Percentiles rank a stretch among this genome's conserved stretches.
phyloP scores from a whole-genome alignment of 2,113 vertebrate species.

The Amazona guildingii region DNA sequence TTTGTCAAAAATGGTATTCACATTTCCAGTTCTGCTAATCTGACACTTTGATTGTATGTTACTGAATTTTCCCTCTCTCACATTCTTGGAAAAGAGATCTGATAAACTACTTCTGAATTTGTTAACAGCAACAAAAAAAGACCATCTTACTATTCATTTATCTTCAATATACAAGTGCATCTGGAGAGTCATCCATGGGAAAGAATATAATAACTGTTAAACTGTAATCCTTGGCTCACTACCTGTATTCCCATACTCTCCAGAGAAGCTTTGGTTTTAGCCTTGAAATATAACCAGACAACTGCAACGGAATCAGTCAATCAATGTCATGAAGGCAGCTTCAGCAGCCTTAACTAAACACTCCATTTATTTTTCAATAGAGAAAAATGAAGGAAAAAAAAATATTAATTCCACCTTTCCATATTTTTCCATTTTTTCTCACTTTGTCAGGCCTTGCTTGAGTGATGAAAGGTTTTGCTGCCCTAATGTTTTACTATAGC shows the following conservation, averaged over 20 bases:
- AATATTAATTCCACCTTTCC: neutral
- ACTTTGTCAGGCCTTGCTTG: neutral
- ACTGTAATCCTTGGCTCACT: constrained; percentile 16
- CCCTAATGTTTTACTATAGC: neutral
- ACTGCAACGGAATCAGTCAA: neutral
- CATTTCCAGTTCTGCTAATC: neutral
- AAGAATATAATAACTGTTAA: neutral
- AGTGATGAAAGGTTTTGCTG: neutral
- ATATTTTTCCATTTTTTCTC: neutral
- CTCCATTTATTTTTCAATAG: neutral
- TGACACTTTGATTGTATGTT: neutral
- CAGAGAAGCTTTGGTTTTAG: neutral
- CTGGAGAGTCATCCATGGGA: neutral
- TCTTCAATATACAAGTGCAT: neutral
- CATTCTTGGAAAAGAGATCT: neutral
- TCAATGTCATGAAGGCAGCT: constrained; percentile 29
- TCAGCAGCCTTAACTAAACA: neutral
- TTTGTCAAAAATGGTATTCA: neutral
- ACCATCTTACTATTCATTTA: neutral
- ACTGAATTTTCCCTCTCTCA: neutral
- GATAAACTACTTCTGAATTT: constrained; percentile 1
- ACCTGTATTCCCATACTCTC: neutral
- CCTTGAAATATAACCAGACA: constrained; percentile 13
- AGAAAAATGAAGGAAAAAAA: neutral
- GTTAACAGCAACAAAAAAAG: neutral